Evolutionary conservation across 2,888 invertebrate genomes (phyloP), one percentile per base, ranked within the genome.

Genomic region (Scaptomyza tumidula): DNA sequence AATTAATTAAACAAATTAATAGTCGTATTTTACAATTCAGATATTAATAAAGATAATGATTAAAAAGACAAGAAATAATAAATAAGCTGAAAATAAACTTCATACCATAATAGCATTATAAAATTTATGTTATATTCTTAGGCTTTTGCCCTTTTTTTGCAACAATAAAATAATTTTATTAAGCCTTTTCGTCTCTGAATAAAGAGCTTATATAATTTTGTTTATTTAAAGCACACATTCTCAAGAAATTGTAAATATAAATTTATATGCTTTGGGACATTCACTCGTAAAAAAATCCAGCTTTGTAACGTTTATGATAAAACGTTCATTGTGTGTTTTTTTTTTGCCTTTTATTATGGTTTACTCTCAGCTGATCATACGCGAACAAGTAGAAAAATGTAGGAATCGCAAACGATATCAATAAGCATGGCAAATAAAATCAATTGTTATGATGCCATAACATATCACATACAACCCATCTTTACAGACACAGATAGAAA

Each of bases 381-480:
- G 50, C 19, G 35, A 19, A n/a, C 6, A 24, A 11, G 50, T 46
- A 65, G 65, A 77, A 59, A 80, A 83, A 83, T 65, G 16, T 41
- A 39, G 27, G 61, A 69, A 71, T 75, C 70, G 70, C 81, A 72
- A 71, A 70, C 70, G 80, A 84, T 87, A 84, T 87, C 83, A 87
- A 84, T 84, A 87, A 87, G 74, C 72, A 66, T 45, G 57, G 58
- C 67, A 69, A 84, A 87, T 84, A 85, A 84, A 87, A 87, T 84
- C 79, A 87, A 87, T 87, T 84, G 87, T 87, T 84, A 87, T 79
- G 87, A 85, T 71, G 85, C 85, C 73, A 80, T 82, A 86, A 86
- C 87, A 82, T 72, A 80, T 86, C 87, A 75, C 68, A 50, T 35
- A 59, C 71, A 41, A 41, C 60, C 64, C 46, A 27, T 52, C 43